phyloP scores from a whole-genome alignment of 2,113 vertebrate genomes.

The Craseonycteris thonglongyai region DNA sequence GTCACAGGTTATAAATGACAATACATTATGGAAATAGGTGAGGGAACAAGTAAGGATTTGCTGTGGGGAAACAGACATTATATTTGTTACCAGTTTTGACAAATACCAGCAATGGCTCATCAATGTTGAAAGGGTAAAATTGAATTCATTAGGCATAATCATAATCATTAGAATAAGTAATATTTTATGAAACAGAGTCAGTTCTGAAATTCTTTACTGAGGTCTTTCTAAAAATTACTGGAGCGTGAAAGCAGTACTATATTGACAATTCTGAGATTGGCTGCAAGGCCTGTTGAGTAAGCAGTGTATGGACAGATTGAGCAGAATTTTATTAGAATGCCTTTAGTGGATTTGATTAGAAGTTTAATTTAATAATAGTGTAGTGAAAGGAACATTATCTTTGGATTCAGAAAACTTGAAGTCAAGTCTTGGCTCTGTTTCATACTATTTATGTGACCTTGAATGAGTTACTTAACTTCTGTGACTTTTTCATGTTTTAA shows the following conservation, averaged over 20 bases:
- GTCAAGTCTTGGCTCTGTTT: background rate
- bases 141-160: slow-evolving; percentile 21
- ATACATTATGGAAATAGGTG: background rate
- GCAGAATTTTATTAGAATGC: slow-evolving; percentile 18
- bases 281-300: background rate
- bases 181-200: slow-evolving; percentile 32
- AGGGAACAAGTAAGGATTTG: background rate
- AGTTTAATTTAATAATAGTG: slow-evolving; percentile 30
- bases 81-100: slow-evolving; percentile 19
- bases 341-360: background rate
- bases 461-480: background rate
- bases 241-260: slow-evolving; percentile 31
- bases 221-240: slow-evolving; percentile 34
- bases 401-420: slow-evolving; percentile 26
- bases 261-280: background rate
- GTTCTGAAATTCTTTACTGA: slow-evolving; percentile 53
- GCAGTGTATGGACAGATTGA: background rate
- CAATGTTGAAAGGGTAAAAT: slow-evolving; percentile 25
- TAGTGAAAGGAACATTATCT: too few relatives aligned
- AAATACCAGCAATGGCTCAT: background rate
- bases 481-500: background rate
- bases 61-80: background rate
- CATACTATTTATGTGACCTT: background rate
- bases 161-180: slow-evolving; percentile 35
- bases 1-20: slow-evolving; percentile 32